These are phyloP conservation scores for Melanotaenia boesemani DNA, from an alignment of 2,797 vertebrate genomes.

Conservation along the genomic window DNA sequence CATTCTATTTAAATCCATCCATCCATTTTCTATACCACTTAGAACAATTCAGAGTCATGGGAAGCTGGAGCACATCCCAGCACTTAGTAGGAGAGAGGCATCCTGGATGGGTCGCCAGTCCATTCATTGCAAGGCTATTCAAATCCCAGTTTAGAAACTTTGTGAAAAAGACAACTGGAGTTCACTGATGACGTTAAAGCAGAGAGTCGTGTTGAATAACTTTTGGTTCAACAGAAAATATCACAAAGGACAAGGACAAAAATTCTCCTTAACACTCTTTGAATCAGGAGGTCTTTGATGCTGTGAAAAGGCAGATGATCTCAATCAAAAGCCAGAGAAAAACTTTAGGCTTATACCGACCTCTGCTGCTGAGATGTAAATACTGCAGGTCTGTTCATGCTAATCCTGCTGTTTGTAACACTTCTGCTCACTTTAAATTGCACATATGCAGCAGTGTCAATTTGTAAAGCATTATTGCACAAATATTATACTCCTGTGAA, in stretches of 20 bases:
- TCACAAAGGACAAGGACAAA: conserved; percentile 48
- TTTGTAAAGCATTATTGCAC: no score
- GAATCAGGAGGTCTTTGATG: conserved; percentile 13
- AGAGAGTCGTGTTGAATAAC: conserved; percentile 8
- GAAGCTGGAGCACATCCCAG: no score
- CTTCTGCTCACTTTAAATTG: background rate
- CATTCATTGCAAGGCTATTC: background rate
- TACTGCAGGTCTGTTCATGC: conserved; percentile 19
- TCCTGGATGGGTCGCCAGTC: no score
- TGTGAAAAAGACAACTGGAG: conserved; percentile 1
- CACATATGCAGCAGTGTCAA: no score
- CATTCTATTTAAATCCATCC: background rate
- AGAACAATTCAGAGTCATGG: no score
- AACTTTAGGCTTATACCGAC: conserved; percentile 51
- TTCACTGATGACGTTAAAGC: conserved; percentile 24
- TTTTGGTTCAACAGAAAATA: conserved; percentile 10
- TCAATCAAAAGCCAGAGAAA: background rate
- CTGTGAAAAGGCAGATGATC: conserved; percentile 10
- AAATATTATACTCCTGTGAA: no score
- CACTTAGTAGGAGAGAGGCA: no score
- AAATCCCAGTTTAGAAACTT: conserved; percentile 5
- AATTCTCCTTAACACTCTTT: conserved; percentile 17
- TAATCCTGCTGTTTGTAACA: background rate
- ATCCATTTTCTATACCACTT: no score
- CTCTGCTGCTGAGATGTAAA: conserved; percentile 36